A percentile compares a stretch with the other conserved stretches of the same genome.
Evolutionary conservation across 2,888 invertebrate species (phyloP).

Genomic region (Parelbella ahira): DNA sequence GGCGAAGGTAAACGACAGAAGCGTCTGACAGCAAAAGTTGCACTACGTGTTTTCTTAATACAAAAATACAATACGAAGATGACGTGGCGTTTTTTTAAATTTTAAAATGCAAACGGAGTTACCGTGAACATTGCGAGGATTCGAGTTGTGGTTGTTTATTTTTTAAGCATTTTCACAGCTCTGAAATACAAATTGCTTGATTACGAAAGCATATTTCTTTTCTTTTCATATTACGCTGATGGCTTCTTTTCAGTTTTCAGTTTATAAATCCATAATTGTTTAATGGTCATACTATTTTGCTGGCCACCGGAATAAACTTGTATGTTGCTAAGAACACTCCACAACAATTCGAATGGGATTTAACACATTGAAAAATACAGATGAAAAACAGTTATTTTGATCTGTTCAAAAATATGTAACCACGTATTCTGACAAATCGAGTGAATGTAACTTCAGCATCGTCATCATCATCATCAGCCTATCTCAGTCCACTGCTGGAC

Average conservation of each 20-base stretch:
- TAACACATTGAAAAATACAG: no score
- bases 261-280: no score
- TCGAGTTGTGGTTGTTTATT: slow-evolving; percentile 8
- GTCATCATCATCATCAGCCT: no score
- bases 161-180: slow-evolving; percentile 8
- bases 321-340: no score
- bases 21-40: slow-evolving; percentile 9
- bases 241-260: not conserved
- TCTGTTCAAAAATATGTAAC: no score
- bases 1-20: slow-evolving; percentile 5
- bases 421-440: no score
- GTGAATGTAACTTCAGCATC: no score
- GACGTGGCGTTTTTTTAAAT: slow-evolving; percentile 8
- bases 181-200: slow-evolving; percentile 18
- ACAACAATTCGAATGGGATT: no score
- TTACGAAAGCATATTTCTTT: slow-evolving; percentile 5
- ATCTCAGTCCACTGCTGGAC: no score
- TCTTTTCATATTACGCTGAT: not conserved
- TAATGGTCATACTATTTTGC: no score
- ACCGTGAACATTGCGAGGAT: slow-evolving; percentile 7
- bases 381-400: no score
- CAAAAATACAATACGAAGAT: slow-evolving; percentile 16
- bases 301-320: no score
- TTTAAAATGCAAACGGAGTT: slow-evolving; percentile 18
- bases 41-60: slow-evolving; percentile 19